Evolutionary conservation across 2,888 invertebrate genomes (phyloP), one percentile per base, ranked within the genome.

Genomic region (Sceliomorpha sp.): DNA sequence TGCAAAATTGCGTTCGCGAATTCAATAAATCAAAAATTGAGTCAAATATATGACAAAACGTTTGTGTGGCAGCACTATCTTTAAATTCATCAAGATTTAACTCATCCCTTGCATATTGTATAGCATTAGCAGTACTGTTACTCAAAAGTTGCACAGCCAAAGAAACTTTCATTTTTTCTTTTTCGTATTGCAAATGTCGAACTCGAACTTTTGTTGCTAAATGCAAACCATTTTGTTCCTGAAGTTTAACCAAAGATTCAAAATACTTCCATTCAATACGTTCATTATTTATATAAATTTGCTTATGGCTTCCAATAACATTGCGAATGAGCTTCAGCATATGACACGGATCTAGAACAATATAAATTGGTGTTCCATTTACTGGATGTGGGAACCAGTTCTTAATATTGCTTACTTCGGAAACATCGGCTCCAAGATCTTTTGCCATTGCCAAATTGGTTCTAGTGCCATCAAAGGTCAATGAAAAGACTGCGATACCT

Each of bases 11-110:
- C 15, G 45, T 51, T 29, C 60, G 29, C 1, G 48, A 66, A 48
- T 79, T 80, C 7, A 78, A 37, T 9, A 80, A 67, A 50, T 80
- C 76, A 48, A 80, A 79, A 4, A 70, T 37, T 39, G 73, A 50
- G 44, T 79, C 74, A 8, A 80, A 34, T n/a, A 66, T 59, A 10
- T 34, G 13, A 10, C 66, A 68, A 48, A 76, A 74, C 24, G 14
- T 29, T 13, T 60, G 53, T 15, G 76, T 74, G 7, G 51, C 59
- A 44, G 51, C 60, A 15, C 34, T 32, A n/a, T 42, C 51, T 40
- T 53, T 1, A 53, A 72, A 73, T 10, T 69, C 26, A 1, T 3
- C 2, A 8, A 63, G 34, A 14, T 60, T 42, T 40, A 58, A 31
- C 27, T 70, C 44, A 20, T 39, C 0, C 31, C 47, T 42, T n/a